Evolutionary conservation across 2,888 invertebrate species (phyloP), one percentile per base, ranked within the genome.

Genomic region (Hypomecis atomaria): DNA sequence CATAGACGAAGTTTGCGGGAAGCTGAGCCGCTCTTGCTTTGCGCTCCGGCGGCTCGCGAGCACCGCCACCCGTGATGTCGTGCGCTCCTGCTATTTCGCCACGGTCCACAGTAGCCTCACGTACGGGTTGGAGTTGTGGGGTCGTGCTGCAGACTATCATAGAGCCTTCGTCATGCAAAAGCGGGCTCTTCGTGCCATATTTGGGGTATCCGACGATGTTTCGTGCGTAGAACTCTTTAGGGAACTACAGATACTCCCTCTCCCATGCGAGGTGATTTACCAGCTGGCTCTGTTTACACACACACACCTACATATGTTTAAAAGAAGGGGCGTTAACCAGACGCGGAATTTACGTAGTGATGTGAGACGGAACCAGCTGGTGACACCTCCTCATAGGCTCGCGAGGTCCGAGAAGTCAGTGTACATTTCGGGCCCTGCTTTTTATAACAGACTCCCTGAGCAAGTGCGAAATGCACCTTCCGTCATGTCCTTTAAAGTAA

Each of bases 21-120:
- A 52, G 42, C 53, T 59, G 9, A 59, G 64, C 10, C 43, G 63
- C 34, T 37, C 63, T 8, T 63, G 63, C 48, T 63, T 53, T 23
- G 62, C 58, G 11, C 42, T 63, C 10, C 53, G 47, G 1, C 44
- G 59, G 13, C 57, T 63, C 50, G 50, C 43, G 36, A 38, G 33
- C 23, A 49, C 55, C 36, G 56, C 55, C 10, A 55, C 55, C 13
- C 56, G 50, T 37, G 40, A 43, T 23, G 64, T 59, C 37, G 64
- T 59, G 34, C 40, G 48, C 33, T 47, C 58, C 9, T 65, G 65
- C 34, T 65, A 65, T 34, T 59, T 40, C 36, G 55, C 43, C 4
- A 53, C 47, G 43, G 47, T 56, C 33, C 57, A 56, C 50, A 52
- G 47, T 44, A 13, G 10, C 38, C 37, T 62, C n/a, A 52, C 57